Evolutionary conservation across 2,113 vertebrate species (phyloP).

Genomic region (Planiliza haematocheilus): DNA sequence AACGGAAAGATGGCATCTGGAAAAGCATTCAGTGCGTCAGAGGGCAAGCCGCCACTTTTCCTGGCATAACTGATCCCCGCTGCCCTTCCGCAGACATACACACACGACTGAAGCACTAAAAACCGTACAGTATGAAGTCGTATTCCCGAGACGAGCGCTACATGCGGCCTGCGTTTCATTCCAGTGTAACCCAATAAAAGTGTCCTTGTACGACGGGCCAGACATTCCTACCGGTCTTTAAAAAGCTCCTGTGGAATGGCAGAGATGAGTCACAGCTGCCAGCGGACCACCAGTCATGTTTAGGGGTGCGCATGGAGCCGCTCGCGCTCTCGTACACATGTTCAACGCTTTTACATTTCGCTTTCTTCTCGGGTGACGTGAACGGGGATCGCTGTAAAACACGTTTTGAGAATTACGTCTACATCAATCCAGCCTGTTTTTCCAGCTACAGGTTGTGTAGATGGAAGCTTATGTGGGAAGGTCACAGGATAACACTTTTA

Average conservation of each 20-base stretch:
- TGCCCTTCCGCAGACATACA: constrained; percentile 5
- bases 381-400: neutral
- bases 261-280: constrained; percentile 67
- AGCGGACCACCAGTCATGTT: constrained; percentile 53
- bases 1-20: constrained; percentile 56
- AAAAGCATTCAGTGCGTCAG: constrained; percentile 26
- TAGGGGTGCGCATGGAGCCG: constrained; percentile 20
- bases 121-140: neutral
- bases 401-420: too few relatives aligned
- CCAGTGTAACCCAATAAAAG: constrained; percentile 59
- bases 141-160: neutral
- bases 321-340: neutral
- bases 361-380: too few relatives aligned
- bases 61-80: constrained; percentile 18
- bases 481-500: too few relatives aligned
- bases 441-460: too few relatives aligned
- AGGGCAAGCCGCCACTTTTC: constrained; percentile 34
- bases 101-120: neutral
- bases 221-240: constrained; percentile 69
- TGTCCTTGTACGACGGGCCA: constrained; percentile 47
- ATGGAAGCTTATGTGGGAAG: too few relatives aligned
- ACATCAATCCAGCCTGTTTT: too few relatives aligned
- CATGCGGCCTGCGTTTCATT: constrained; percentile 12
- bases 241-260: constrained; percentile 67
- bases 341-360: neutral